Evolutionary conservation across 2,797 vertebrate species (phyloP).

Genomic region (Chiloscyllium punctatum): DNA sequence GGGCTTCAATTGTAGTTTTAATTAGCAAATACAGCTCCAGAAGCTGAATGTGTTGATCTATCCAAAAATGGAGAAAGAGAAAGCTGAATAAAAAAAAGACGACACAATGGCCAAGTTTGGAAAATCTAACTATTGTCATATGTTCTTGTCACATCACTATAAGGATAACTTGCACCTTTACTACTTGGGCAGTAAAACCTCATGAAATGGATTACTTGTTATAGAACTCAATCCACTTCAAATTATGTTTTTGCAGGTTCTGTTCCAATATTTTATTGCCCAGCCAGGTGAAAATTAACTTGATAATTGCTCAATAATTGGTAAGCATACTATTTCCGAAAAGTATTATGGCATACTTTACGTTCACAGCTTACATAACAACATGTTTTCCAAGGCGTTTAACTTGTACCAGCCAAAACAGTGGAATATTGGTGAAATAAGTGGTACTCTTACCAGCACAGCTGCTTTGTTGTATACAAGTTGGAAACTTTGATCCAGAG

Average conservation of each 20-base stretch:
- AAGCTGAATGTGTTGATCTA: not conserved
- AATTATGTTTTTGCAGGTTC: not conserved
- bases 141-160: not conserved
- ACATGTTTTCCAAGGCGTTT: not conserved
- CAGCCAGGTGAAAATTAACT: not conserved
- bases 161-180: not conserved
- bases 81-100: not conserved
- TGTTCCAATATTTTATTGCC: not conserved
- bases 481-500: conserved; percentile 78
- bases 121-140: not conserved
- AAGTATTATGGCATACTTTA: not conserved
- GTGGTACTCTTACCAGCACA: conserved; percentile 67
- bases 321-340: not conserved
- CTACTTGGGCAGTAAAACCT: not conserved
- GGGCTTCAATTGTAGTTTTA: not conserved
- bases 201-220: not conserved
- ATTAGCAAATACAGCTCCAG: not conserved
- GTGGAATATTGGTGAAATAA: conserved; percentile 5
- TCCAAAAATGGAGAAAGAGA: too few relatives aligned
- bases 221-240: not conserved
- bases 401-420: not conserved
- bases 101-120: not conserved
- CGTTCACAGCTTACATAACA: not conserved
- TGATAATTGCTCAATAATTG: not conserved
- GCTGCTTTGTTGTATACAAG: conserved; percentile 88